Percentiles rank a stretch among this genome's conserved stretches.
These are phyloP conservation scores for Venusia cambrica DNA, from an alignment of 2,888 invertebrate genomes.

Conservation along the genomic window DNA sequence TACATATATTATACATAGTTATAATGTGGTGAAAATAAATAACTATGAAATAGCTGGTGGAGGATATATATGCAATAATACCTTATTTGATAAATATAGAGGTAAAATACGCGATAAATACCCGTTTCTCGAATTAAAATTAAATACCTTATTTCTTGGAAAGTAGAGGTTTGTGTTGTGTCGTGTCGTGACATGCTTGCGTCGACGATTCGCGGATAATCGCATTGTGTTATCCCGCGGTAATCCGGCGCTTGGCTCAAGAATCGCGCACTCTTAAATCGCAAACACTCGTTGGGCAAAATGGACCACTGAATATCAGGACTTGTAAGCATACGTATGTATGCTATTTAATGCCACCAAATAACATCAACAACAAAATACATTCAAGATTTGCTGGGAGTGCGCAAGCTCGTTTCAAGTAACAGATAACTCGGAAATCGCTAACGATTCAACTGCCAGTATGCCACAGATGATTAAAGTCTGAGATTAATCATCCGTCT, in stretches of 20 bases:
- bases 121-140: too few species aligned
- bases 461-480: slow-evolving; percentile 22
- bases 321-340: too few species aligned
- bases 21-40: too few species aligned
- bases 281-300: too few species aligned
- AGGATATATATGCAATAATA: too few species aligned
- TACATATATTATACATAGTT: too few species aligned
- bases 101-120: too few species aligned
- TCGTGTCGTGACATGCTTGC: slow-evolving; percentile 9
- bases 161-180: slow-evolving; percentile 6
- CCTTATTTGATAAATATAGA: too few species aligned
- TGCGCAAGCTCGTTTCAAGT: slow-evolving; percentile 4
- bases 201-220: slow-evolving; percentile 8
- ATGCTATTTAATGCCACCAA: too few species aligned
- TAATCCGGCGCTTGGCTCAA: slow-evolving; percentile 13
- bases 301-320: too few species aligned
- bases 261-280: slow-evolving; percentile 2
- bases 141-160: slow-evolving; percentile 1
- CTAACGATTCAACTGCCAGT: slow-evolving; percentile 22
- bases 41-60: too few species aligned
- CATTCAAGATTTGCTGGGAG: slow-evolving; percentile 1
- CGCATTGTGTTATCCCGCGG: slow-evolving; percentile 19
- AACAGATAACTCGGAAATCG: slow-evolving; percentile 14
- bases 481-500: slow-evolving; percentile 28
- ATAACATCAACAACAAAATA: too few species aligned